Evolutionary conservation across 2,888 invertebrate species (phyloP).

Genomic region (Agonopterix arenella): DNA sequence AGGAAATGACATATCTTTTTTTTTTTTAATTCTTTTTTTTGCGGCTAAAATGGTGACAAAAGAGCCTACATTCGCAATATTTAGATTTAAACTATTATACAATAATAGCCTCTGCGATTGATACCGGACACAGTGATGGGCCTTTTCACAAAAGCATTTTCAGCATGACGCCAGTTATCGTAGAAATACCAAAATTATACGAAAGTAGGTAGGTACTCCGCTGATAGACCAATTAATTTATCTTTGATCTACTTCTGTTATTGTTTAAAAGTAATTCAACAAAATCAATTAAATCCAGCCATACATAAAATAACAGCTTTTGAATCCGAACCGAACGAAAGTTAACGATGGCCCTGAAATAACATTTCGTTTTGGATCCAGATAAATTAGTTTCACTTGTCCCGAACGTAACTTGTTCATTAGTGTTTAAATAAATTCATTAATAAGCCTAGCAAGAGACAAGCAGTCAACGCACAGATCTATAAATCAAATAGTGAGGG

Average conservation of each 20-base stretch:
- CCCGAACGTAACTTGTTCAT: conserved; percentile 70
- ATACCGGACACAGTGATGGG: too few species aligned
- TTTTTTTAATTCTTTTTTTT: too few species aligned
- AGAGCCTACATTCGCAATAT: too few species aligned
- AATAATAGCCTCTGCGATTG: too few species aligned
- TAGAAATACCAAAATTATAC: too few species aligned
- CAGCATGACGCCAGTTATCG: too few species aligned
- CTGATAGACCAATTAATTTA: neutral
- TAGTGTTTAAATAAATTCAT: conserved; percentile 76
- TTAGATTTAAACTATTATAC: too few species aligned
- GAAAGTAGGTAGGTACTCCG: neutral
- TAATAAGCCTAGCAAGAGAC: conserved; percentile 67
- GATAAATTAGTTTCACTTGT: conserved; percentile 72
- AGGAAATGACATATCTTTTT: too few species aligned
- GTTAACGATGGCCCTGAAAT: conserved; percentile 54
- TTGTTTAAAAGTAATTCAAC: neutral
- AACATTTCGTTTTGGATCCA: conserved; percentile 50
- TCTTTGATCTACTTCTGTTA: neutral
- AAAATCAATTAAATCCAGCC: too few species aligned
- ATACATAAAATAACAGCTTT: neutral
- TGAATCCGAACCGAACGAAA: conserved; percentile 3
- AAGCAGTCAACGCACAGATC: conserved; percentile 67
- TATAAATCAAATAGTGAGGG: conserved; percentile 76
- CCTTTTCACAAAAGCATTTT: too few species aligned
- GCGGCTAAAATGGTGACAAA: too few species aligned